phyloP scores from a whole-genome alignment of 2,113 vertebrate genomes.

The Emydura subglobosa region DNA sequence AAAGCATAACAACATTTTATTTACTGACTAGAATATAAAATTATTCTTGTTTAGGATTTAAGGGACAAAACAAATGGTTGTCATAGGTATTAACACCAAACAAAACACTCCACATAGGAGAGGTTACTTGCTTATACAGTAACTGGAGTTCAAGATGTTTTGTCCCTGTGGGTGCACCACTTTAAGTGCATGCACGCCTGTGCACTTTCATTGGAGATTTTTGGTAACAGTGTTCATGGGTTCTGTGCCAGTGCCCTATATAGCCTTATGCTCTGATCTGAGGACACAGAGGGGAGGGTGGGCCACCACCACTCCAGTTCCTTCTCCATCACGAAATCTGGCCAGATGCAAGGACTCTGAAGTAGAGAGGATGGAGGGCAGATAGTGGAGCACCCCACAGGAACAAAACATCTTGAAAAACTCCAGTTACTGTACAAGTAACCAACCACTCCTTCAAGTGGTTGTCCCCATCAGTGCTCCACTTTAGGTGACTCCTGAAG shows the following conservation, averaged over 20 bases:
- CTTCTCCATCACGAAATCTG: background rate
- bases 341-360: background rate
- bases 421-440: background rate
- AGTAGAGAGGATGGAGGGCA: background rate
- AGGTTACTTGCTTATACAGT: background rate
- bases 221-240: too few relatives aligned
- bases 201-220: background rate
- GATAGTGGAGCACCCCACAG: too few relatives aligned
- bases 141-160: background rate
- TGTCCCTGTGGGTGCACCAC: too few relatives aligned
- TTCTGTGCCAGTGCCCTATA: background rate
- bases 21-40: background rate
- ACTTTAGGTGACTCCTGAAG: background rate
- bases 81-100: background rate
- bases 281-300: background rate
- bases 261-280: background rate
- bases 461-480: background rate
- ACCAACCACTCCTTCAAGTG: background rate
- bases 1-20: background rate
- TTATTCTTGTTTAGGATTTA: background rate
- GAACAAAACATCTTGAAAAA: background rate
- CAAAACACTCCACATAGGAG: accelerated
- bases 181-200: background rate
- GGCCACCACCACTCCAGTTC: background rate
- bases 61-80: background rate